A percentile compares a stretch with the other conserved stretches of the same genome.
Evolutionary conservation across 2,888 invertebrate species (phyloP).

Genomic region (Caenorhabditis parvicauda): DNA sequence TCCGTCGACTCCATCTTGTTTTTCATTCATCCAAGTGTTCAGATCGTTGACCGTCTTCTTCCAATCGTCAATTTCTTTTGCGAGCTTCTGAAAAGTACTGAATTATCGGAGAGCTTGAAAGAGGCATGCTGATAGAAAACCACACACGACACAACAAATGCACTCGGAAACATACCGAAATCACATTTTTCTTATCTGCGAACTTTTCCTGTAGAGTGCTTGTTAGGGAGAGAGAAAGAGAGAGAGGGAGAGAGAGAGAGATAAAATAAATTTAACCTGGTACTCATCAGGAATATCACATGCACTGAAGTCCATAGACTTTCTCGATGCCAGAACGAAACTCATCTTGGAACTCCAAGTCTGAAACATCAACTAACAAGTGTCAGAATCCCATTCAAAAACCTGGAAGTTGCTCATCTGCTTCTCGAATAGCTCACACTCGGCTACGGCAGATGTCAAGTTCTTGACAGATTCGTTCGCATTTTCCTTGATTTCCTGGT

Average conservation of each 20-base stretch:
- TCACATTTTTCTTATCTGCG: not conserved
- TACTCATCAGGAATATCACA: slow-evolving; percentile 77
- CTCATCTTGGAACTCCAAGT: slow-evolving; percentile 75
- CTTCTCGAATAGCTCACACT: slow-evolving; percentile 51
- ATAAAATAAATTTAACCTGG: slow-evolving; percentile 62
- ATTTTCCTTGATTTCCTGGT: slow-evolving; percentile 10
- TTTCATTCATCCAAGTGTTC: slow-evolving; percentile 32
- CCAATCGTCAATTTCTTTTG: slow-evolving; percentile 50
- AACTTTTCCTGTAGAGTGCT: not conserved
- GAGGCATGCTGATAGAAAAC: not conserved
- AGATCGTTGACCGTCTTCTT: slow-evolving; percentile 49
- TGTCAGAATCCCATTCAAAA: not conserved
- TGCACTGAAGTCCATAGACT: slow-evolving; percentile 77
- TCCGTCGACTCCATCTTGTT: slow-evolving; percentile 23
- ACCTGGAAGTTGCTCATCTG: slow-evolving; percentile 30
- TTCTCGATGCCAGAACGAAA: slow-evolving; percentile 73
- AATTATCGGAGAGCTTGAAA: not conserved
- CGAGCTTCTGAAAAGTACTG: slow-evolving; percentile 12
- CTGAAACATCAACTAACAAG: slow-evolving; percentile 66
- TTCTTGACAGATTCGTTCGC: slow-evolving; percentile 21
- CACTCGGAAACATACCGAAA: not conserved
- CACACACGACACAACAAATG: not conserved
- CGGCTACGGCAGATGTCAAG: slow-evolving; percentile 28
- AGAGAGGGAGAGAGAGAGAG: not conserved
- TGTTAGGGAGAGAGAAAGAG: not conserved